These are phyloP conservation scores for Megaptera novaeangliae DNA, from an alignment of 2,113 vertebrate species.

Conservation along the genomic window DNA sequence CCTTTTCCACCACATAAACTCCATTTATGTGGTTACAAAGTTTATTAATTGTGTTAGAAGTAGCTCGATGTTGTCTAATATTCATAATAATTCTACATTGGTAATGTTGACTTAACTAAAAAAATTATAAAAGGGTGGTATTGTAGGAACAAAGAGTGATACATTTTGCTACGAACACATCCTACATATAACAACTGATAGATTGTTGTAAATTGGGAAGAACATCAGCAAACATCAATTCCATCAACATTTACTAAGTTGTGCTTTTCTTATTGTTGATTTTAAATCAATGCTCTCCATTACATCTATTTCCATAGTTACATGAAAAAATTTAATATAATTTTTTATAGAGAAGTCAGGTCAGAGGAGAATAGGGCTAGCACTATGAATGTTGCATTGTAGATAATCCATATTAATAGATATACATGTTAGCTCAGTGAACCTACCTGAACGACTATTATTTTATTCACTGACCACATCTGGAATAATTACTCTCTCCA, in stretches of 20 bases:
- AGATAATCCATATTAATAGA: not conserved
- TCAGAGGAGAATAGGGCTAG: not conserved
- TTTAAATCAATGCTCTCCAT: not conserved
- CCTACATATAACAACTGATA: not conserved
- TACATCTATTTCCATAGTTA: not conserved
- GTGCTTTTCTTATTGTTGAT: not conserved
- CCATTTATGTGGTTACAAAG: not conserved
- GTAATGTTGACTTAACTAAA: not conserved
- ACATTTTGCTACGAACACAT: not conserved
- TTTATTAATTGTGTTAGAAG: not conserved
- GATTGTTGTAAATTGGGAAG: not conserved
- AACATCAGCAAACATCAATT: not conserved
- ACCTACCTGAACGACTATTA: not conserved
- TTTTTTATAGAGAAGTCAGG: not conserved
- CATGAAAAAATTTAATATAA: not conserved
- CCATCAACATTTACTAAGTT: not conserved
- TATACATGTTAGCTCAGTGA: not conserved
- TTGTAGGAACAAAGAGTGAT: not conserved
- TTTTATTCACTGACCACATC: not conserved
- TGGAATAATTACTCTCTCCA: not conserved
- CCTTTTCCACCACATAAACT: not conserved
- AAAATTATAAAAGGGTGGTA: not conserved
- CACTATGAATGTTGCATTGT: not conserved
- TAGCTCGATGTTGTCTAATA: not conserved
- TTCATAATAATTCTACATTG: not conserved